Conservation (phyloP, 2,888 invertebrate genomes). For the Glyphotaelius pellucidus region DNA sequence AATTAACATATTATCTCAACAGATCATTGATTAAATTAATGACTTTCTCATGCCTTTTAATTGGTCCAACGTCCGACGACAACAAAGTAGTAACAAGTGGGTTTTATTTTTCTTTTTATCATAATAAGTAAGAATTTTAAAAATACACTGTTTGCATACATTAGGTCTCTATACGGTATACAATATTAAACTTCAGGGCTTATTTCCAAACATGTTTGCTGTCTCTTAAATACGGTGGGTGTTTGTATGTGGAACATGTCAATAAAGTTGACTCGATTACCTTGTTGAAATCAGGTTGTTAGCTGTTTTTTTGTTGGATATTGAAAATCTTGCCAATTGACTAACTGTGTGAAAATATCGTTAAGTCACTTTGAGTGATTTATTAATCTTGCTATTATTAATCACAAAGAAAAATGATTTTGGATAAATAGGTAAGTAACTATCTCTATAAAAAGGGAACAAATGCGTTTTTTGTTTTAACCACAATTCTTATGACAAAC, state of each 20-base stretch:
- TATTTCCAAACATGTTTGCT: neutral
- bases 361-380: neutral
- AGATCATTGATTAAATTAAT: constrained; percentile 47
- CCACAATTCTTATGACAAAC: neutral
- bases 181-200: too few species aligned
- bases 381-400: neutral
- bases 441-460: neutral
- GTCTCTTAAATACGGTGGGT: neutral
- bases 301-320: neutral
- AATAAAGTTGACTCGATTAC: neutral
- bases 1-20: constrained; percentile 25
- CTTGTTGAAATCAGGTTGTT: neutral
- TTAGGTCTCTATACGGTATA: neutral
- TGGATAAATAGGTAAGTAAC: neutral
- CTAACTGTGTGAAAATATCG: neutral
- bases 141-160: neutral
- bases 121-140: neutral
- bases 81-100: neutral
- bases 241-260: neutral
- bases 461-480: neutral
- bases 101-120: neutral
- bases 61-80: constrained; percentile 13
- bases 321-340: neutral
- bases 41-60: constrained; percentile 40
- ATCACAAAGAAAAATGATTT: neutral